phyloP scores from a whole-genome alignment of 2,888 invertebrate genomes.

The Synergus japonicus region DNA sequence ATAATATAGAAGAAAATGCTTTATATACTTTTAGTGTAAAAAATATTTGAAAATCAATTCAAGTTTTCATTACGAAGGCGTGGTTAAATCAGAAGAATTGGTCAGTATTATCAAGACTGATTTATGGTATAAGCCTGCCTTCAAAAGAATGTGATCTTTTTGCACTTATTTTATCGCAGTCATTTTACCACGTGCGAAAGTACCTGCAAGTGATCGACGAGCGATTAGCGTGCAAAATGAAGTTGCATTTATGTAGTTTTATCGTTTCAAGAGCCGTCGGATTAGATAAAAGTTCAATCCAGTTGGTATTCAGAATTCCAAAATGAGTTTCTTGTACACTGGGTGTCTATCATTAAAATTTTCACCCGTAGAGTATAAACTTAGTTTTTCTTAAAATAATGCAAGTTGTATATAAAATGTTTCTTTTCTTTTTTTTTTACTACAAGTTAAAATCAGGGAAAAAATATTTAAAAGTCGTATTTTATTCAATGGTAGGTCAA shows the following conservation, averaged over 20 bases:
- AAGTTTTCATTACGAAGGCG: too few species aligned
- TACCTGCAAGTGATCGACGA: not conserved
- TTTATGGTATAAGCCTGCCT: not conserved
- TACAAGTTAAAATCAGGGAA: too few species aligned
- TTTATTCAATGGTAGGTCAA: too few species aligned
- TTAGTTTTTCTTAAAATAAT: too few species aligned
- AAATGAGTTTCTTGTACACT: not conserved
- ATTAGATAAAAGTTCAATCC: not conserved
- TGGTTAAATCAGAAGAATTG: not conserved
- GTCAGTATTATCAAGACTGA: not conserved
- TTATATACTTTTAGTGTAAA: too few species aligned
- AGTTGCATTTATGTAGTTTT: conserved; percentile 39
- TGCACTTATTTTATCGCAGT: not conserved
- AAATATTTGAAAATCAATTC: too few species aligned
- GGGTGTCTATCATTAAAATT: not conserved
- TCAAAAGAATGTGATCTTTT: not conserved
- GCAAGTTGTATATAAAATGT: too few species aligned
- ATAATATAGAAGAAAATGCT: too few species aligned
- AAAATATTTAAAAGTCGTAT: too few species aligned
- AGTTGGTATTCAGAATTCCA: not conserved
- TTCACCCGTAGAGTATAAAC: not conserved
- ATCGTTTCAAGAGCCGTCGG: conserved; percentile 13
- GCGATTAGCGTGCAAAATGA: conserved; percentile 16
- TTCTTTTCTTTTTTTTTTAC: too few species aligned
- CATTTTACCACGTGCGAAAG: not conserved